These are phyloP conservation scores for Galerucella nymphaeae DNA, from an alignment of 2,888 invertebrate genomes.

Conservation along the genomic window DNA sequence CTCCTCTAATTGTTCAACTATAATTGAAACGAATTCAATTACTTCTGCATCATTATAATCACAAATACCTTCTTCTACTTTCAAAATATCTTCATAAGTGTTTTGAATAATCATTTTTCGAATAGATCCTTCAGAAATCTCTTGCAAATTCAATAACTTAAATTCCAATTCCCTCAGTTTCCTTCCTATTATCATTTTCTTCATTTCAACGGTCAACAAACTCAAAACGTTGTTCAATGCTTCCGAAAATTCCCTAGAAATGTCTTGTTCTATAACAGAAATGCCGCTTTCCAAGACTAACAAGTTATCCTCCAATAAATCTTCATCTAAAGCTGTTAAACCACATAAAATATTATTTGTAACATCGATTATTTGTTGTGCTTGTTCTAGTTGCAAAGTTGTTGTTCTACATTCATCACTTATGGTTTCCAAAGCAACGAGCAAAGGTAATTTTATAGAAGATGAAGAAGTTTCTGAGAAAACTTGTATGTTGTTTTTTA, in stretches of 20 bases:
- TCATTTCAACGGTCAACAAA: not conserved
- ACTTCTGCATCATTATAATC: not conserved
- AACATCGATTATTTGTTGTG: constrained; percentile 15
- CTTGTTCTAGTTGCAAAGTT: constrained; percentile 1
- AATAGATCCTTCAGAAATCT: not conserved
- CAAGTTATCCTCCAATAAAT: constrained; percentile 17
- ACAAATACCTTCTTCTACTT: constrained; percentile 13
- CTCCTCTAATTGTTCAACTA: constrained; percentile 9
- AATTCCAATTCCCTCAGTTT: constrained; percentile 10
- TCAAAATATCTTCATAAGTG: constrained; percentile 13
- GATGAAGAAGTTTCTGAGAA: constrained; percentile 16
- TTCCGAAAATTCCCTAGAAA: not conserved
- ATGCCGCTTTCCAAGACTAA: constrained; percentile 6
- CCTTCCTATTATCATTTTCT: not conserved
- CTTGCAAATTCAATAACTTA: not conserved
- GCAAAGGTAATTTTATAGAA: constrained; percentile 9
- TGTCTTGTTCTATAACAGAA: not conserved
- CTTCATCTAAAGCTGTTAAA: constrained; percentile 8
- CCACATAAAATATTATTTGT: constrained; percentile 21
- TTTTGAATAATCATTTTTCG: constrained; percentile 15
- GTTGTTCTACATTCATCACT: not conserved
- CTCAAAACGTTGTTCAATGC: not conserved
- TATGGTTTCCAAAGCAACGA: constrained; percentile 16
- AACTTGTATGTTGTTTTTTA: constrained; percentile 4
- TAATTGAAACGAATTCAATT: not conserved